phyloP scores from a whole-genome alignment of 2,113 vertebrate species.

The Centrocercus urophasianus region DNA sequence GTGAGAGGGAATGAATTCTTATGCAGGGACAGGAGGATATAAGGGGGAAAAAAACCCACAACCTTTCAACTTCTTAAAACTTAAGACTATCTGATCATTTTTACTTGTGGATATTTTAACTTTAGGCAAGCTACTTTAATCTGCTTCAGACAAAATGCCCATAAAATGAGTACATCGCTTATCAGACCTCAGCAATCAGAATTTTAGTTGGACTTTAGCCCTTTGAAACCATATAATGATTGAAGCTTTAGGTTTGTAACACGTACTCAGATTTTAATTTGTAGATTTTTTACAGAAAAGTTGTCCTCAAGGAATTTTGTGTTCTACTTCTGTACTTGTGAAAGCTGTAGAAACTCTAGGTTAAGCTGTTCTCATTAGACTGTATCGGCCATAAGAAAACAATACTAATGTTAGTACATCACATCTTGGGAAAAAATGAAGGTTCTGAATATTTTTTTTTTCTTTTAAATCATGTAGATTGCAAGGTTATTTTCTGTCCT shows the following conservation, averaged over 20 bases:
- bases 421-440: neutral
- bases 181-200: neutral
- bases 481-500: conserved; percentile 54
- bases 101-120: neutral
- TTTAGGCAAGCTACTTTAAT: neutral
- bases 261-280: neutral
- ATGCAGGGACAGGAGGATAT: neutral
- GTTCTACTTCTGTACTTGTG: neutral
- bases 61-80: neutral
- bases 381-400: neutral
- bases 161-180: neutral
- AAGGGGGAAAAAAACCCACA: neutral
- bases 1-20: neutral
- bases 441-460: neutral
- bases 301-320: neutral
- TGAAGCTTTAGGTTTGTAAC: neutral
- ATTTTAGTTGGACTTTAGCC: neutral
- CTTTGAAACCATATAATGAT: neutral
- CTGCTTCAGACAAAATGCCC: neutral
- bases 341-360: neutral
- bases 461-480: neutral
- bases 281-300: neutral
- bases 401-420: neutral
- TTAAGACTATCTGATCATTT: neutral
- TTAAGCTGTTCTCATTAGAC: neutral